Percentiles rank a stretch among this genome's conserved stretches.
Conservation (phyloP, 2,113 vertebrate genomes). For the Panthera leo region DNA sequence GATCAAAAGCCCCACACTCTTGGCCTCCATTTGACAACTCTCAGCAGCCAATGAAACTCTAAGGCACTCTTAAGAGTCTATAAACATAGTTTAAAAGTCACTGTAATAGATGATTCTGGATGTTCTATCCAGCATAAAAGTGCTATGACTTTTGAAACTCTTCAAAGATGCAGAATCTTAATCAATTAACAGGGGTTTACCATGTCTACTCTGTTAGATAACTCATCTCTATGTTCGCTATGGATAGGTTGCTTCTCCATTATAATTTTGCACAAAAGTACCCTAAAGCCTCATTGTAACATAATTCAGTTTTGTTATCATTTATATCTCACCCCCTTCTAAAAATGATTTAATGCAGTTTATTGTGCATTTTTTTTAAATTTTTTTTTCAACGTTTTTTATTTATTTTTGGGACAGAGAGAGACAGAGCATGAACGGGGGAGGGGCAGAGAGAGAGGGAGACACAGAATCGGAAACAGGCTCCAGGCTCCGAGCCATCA, state of each 20-base stretch:
- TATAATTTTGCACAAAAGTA: not conserved
- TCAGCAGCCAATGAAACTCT: not conserved
- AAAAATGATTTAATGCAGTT: not conserved
- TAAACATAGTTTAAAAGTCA: not conserved
- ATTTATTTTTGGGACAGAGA: too few relatives aligned
- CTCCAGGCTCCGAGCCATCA: too few relatives aligned
- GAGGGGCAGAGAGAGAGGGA: too few relatives aligned
- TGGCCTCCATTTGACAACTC: not conserved
- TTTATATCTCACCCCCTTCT: not conserved
- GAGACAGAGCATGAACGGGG: too few relatives aligned
- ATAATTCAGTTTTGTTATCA: not conserved
- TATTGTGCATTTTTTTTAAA: not conserved
- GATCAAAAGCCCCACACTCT: not conserved
- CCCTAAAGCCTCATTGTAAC: not conserved
- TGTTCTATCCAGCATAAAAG: not conserved
- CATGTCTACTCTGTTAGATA: not conserved
- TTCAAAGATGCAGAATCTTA: not conserved
- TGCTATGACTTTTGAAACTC: slow-evolving; percentile 12
- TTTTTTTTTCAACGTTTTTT: too few relatives aligned
- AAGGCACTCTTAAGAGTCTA: not conserved
- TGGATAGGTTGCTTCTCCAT: not conserved
- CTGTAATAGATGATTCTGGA: not conserved
- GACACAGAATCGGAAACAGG: too few relatives aligned
- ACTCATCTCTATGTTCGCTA: not conserved
- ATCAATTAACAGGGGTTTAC: not conserved